These are phyloP conservation scores for Ailurus styani DNA, from an alignment of 2,113 vertebrate genomes.

Conservation along the genomic window DNA sequence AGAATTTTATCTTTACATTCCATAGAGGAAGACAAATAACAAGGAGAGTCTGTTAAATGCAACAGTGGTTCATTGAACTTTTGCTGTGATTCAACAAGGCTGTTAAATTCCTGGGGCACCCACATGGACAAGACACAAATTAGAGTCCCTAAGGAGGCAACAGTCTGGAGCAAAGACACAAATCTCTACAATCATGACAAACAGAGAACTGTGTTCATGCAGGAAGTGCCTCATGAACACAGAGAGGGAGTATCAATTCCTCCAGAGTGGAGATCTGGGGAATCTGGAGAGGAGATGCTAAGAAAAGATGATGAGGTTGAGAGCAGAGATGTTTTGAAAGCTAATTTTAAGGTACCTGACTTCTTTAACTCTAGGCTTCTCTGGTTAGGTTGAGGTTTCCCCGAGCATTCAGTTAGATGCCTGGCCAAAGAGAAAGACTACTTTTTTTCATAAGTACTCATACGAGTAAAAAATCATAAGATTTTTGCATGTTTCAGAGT, in stretches of 20 bases:
- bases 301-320: not conserved
- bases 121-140: not conserved
- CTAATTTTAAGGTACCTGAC: not conserved
- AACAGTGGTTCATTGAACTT: not conserved
- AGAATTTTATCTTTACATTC: not conserved
- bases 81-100: not conserved
- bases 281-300: not conserved
- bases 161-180: not conserved
- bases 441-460: not conserved
- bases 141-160: not conserved
- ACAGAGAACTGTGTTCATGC: not conserved
- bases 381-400: not conserved
- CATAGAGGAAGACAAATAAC: not conserved
- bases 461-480: too few relatives aligned
- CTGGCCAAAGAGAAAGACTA: not conserved
- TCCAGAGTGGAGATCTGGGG: not conserved
- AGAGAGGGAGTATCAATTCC: not conserved
- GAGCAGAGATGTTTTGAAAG: not conserved
- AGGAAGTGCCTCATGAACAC: not conserved
- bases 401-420: not conserved
- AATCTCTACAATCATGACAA: not conserved
- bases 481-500: not conserved
- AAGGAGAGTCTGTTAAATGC: not conserved
- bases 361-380: not conserved
- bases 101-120: not conserved